Evolutionary conservation across 2,113 vertebrate species (phyloP), one percentile per base, ranked within the genome.

Genomic region (Neofelis nebulosa): DNA sequence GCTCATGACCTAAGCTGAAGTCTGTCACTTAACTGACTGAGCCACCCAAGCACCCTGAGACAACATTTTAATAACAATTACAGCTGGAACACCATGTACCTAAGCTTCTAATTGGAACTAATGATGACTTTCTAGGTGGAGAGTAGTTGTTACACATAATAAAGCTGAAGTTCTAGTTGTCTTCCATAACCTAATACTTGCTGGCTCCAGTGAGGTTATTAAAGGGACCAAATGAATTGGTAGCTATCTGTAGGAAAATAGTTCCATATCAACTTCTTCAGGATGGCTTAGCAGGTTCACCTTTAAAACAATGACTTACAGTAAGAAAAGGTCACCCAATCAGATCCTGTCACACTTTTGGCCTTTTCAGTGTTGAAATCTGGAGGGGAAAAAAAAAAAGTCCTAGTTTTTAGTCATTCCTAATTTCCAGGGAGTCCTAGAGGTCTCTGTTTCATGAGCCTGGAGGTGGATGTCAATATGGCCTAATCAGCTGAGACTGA

Each of bases 291-390:
- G 18, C 8, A 89, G 13, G 63, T 63, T 94, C 4, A 87, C 66
- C 63, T 97, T 97, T 92, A 29, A 91, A 96, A 92, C 15, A 91
- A 73, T 36, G 52, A 36, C 21, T 94, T 97, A 74, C 31, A 79
- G 25, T 50, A 92, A 55, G 69, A 45, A 93, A 96, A 96, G 45
- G 5, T 95, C 12, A 96, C 82, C 7, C 69, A 23, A 29, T 90
- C 48, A 94, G 63, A 57, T 91, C 23, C 29, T 93, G 41, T 48
- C n/a, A 91, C 10, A n/a, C 5, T 95, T 11, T 81, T 93, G 61
- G 68, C 14, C 55, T 96, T 97, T 97, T 63, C 18, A 27, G 21
- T 94, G 33, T 85, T 4, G 3, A 91, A 55, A 52, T 96, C n/a
- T 63, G 57, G n/a, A n/a, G n/a, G n/a, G n/a, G n/a, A 63, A 69